phyloP scores from a whole-genome alignment of 2,797 vertebrate genomes.

The Pangasius larnaudii region DNA sequence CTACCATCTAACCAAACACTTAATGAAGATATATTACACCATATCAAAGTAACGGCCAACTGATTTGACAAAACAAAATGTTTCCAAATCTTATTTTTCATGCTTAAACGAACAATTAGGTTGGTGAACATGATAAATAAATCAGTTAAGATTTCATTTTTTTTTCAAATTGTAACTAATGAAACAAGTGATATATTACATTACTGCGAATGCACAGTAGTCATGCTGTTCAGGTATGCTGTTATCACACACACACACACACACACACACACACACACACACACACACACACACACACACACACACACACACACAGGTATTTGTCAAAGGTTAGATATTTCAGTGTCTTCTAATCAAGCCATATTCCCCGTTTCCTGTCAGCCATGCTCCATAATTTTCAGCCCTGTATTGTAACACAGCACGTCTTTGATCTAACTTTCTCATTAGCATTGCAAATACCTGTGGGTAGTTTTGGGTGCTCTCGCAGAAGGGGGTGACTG shows the following conservation, averaged over 20 bases:
- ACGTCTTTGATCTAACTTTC: slow-evolving; percentile 76
- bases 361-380: slow-evolving; percentile 76
- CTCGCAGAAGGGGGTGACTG: slow-evolving; percentile 62
- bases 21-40: background rate
- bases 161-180: background rate
- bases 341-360: slow-evolving; percentile 80
- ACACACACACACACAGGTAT: slow-evolving; percentile 43
- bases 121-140: background rate
- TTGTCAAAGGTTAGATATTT: slow-evolving; percentile 80
- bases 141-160: background rate
- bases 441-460: slow-evolving; percentile 82
- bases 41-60: background rate
- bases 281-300: slow-evolving; percentile 21
- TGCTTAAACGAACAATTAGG: background rate
- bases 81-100: background rate
- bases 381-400: slow-evolving; percentile 67
- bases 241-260: slow-evolving; percentile 13
- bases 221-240: background rate
- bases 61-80: background rate
- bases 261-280: slow-evolving; percentile 13
- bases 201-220: slow-evolving; percentile 1
- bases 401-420: slow-evolving; percentile 75
- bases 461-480: slow-evolving; percentile 58
- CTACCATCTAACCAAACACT: background rate
- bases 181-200: background rate